phyloP scores from a whole-genome alignment of 2,797 vertebrate species.

The Epinephelus coioides region DNA sequence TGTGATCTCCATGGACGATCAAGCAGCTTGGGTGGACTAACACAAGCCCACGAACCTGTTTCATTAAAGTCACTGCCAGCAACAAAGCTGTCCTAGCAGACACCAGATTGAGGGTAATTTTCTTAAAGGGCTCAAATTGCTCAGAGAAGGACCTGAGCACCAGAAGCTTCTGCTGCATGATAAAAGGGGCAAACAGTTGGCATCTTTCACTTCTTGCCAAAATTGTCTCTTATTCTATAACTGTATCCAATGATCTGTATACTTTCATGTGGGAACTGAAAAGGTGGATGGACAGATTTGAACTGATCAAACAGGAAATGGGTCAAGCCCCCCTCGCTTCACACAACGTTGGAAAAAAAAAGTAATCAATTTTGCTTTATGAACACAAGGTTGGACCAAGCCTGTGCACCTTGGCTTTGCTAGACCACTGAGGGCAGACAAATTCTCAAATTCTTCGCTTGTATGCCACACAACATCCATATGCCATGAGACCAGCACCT shows the following conservation, averaged over 20 bases:
- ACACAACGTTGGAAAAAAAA: constrained; percentile 1
- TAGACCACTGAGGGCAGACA: background rate
- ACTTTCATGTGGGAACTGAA: background rate
- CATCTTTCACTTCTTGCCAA: constrained; percentile 4
- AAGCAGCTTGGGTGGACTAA: constrained; percentile 28
- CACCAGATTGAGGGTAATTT: constrained; percentile 36
- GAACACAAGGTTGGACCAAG: background rate
- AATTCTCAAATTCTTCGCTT: constrained; percentile 7
- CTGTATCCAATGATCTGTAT: constrained; percentile 1
- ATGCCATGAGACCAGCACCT: constrained; percentile 39
- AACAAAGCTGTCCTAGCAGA: constrained; percentile 33
- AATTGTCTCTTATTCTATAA: background rate
- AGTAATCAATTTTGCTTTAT: background rate
- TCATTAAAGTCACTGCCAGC: constrained; percentile 26
- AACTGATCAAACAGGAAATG: background rate
- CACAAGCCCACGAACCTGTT: constrained; percentile 34
- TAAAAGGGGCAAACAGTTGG: constrained; percentile 7
- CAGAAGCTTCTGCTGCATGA: constrained; percentile 19
- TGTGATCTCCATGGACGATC: constrained; percentile 12
- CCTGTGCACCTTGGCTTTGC: constrained; percentile 10
- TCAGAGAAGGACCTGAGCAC: constrained; percentile 28
- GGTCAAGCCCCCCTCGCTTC: constrained; percentile 1
- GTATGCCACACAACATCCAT: constrained; percentile 24
- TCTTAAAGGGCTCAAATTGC: constrained; percentile 38
- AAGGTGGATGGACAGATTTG: background rate